Evolutionary conservation across 2,888 invertebrate genomes (phyloP).

Genomic region (Auanema freiburgensis): DNA sequence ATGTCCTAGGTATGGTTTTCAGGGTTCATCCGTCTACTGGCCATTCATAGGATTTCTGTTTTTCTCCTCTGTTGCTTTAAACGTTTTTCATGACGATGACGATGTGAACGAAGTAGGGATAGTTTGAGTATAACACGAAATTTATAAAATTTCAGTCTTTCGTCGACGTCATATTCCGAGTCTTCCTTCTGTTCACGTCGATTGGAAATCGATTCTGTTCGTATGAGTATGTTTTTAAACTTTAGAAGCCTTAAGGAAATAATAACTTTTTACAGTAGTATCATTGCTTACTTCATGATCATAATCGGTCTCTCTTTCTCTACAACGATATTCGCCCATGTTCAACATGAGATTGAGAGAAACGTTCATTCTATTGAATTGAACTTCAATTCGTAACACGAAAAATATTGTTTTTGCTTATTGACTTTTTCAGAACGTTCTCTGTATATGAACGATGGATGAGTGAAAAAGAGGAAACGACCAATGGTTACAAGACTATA

Average conservation of each 20-base stretch:
- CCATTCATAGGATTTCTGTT: no score
- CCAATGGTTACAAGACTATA: background rate
- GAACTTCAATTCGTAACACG: slow-evolving; percentile 36
- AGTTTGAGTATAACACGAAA: no score
- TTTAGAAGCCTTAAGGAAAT: slow-evolving; percentile 7
- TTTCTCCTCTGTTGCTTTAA: no score
- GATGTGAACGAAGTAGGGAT: no score
- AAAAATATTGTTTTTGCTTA: background rate
- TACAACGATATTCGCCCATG: slow-evolving; percentile 43
- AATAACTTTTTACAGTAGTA: slow-evolving; percentile 31
- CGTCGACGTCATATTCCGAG: no score
- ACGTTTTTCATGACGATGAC: no score
- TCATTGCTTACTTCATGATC: slow-evolving; percentile 44
- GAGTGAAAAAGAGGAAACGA: slow-evolving; percentile 24
- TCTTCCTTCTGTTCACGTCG: no score
- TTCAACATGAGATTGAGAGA: slow-evolving; percentile 53
- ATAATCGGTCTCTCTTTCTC: slow-evolving; percentile 46
- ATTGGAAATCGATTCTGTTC: no score
- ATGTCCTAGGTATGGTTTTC: background rate
- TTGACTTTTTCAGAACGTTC: slow-evolving; percentile 16
- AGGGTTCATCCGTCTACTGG: background rate
- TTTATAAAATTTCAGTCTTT: no score
- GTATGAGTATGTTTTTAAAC: no score
- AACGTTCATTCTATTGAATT: slow-evolving; percentile 48
- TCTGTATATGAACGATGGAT: slow-evolving; percentile 32